phyloP scores from a whole-genome alignment of 2,888 invertebrate species.

The Gryllus longicercus region DNA sequence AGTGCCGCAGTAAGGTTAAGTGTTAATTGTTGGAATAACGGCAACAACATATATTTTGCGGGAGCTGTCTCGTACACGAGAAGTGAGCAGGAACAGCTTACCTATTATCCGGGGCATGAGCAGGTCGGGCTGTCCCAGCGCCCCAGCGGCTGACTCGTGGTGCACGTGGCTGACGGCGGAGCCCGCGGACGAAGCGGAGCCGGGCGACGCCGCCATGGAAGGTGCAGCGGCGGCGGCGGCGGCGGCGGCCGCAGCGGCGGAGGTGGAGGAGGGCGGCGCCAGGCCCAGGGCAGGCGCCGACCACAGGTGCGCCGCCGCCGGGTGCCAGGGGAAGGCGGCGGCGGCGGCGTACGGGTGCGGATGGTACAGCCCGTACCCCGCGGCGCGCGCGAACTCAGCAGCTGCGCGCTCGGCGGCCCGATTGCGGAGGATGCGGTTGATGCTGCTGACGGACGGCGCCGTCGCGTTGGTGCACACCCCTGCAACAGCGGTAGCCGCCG shows the following conservation, averaged over 20 bases:
- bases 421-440: slow-evolving; percentile 92
- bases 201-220: slow-evolving; percentile 36
- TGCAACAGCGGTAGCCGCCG: slow-evolving; percentile 46
- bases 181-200: slow-evolving; percentile 38
- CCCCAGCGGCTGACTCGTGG: slow-evolving; percentile 18
- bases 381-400: slow-evolving; percentile 89
- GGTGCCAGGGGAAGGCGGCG: slow-evolving; percentile 56
- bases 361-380: slow-evolving; percentile 82
- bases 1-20: too few relatives aligned
- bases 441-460: slow-evolving; percentile 94
- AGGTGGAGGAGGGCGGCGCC: slow-evolving; percentile 31
- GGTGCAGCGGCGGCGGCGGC: slow-evolving; percentile 36
- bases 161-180: slow-evolving; percentile 37
- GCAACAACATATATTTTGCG: too few relatives aligned
- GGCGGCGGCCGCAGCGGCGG: slow-evolving; percentile 37
- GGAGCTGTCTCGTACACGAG: too few relatives aligned
- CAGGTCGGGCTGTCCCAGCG: slow-evolving; percentile 31
- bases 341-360: slow-evolving; percentile 70
- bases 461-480: slow-evolving; percentile 93
- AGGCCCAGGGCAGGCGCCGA: slow-evolving; percentile 37
- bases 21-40: too few relatives aligned
- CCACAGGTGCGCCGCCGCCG: slow-evolving; percentile 45
- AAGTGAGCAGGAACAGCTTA: slow-evolving; percentile 25
- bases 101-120: slow-evolving; percentile 41
- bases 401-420: slow-evolving; percentile 94